A percentile compares a stretch with the other conserved stretches of the same genome.
phyloP scores from a whole-genome alignment of 1,140 invertebrate species.

The Lanistes nyassanus region DNA sequence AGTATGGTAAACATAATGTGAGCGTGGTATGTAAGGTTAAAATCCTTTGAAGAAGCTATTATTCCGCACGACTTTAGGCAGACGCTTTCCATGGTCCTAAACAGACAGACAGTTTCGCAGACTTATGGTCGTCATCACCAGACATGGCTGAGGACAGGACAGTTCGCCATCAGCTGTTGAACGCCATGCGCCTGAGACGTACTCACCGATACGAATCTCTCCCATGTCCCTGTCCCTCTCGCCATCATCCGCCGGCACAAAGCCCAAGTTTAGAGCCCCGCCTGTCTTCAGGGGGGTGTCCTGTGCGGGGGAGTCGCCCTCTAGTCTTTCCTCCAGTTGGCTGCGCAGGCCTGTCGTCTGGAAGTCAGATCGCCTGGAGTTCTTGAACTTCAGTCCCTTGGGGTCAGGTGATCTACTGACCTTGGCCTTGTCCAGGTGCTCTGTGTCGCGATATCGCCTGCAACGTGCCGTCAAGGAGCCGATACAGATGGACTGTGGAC shows the following conservation, averaged over 20 bases:
- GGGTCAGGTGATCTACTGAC: constrained; percentile 36
- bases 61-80: too few species aligned
- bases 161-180: too few species aligned
- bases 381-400: constrained; percentile 35
- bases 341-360: constrained; percentile 34
- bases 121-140: too few species aligned
- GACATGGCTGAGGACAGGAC: too few species aligned
- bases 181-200: too few species aligned
- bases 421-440: constrained; percentile 41
- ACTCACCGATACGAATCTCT: constrained; percentile 42
- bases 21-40: too few species aligned
- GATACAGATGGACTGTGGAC: neutral
- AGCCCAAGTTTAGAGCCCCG: constrained; percentile 28
- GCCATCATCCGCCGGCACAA: constrained; percentile 12
- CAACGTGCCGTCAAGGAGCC: neutral
- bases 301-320: constrained; percentile 35
- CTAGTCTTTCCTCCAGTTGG: constrained; percentile 28
- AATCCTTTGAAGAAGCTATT: too few species aligned
- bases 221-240: constrained; percentile 30
- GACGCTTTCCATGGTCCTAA: too few species aligned
- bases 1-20: too few species aligned
- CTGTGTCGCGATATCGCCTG: constrained; percentile 32
- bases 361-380: constrained; percentile 21
- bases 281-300: constrained; percentile 34
- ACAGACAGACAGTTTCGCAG: too few species aligned